Conservation (phyloP, 2,113 vertebrate species). For the Polypterus senegalus region DNA sequence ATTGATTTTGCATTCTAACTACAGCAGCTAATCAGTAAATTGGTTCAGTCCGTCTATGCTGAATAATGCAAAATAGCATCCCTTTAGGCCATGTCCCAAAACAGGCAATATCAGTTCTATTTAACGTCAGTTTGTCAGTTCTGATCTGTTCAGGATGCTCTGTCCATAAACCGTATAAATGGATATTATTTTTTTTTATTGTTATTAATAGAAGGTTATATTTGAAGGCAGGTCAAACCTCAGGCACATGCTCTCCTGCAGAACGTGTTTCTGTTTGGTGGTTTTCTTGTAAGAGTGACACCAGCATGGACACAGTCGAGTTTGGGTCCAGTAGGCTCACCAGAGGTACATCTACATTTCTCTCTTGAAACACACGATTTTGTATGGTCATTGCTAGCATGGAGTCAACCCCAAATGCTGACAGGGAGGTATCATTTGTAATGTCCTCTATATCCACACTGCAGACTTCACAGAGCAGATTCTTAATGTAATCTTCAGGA, state of each 20-base stretch:
- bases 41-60: no score
- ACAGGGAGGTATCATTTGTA: slow-evolving; percentile 41
- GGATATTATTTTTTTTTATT: no score
- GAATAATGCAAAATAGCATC: no score
- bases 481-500: slow-evolving; percentile 39
- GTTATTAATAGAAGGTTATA: no score
- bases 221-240: no score
- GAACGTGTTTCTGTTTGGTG: neutral
- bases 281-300: slow-evolving; percentile 33
- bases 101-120: no score
- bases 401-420: slow-evolving; percentile 60
- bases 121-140: no score
- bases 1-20: no score
- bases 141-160: no score
- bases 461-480: slow-evolving; percentile 43
- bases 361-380: slow-evolving; percentile 55
- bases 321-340: slow-evolving; percentile 57
- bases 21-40: no score
- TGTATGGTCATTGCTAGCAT: slow-evolving; percentile 71
- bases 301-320: slow-evolving; percentile 47
- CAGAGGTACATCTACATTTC: slow-evolving; percentile 54
- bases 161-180: no score
- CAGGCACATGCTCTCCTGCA: slow-evolving; percentile 1
- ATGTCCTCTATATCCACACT: slow-evolving; percentile 21
- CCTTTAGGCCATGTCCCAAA: no score